These are phyloP conservation scores for Eurosta solidaginis DNA, from an alignment of 1,140 invertebrate genomes.

Conservation along the genomic window DNA sequence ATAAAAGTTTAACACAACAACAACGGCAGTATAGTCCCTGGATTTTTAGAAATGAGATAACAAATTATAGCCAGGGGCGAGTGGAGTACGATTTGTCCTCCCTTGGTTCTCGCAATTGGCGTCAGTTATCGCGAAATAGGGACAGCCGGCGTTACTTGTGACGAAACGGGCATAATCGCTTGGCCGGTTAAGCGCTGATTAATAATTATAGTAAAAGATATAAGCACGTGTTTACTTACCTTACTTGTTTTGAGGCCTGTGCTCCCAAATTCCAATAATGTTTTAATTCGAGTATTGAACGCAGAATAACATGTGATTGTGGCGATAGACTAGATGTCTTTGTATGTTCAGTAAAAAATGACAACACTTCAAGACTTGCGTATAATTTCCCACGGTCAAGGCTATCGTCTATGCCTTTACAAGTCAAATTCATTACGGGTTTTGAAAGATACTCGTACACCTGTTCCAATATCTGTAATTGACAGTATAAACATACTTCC, in stretches of 20 bases:
- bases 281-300: slow-evolving; percentile 52
- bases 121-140: no score
- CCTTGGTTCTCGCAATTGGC: no score
- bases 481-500: slow-evolving; percentile 77
- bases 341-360: slow-evolving; percentile 66
- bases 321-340: slow-evolving; percentile 65
- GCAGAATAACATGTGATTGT: slow-evolving; percentile 44
- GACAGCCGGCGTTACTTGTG: no score
- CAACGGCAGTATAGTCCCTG: no score
- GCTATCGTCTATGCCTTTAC: slow-evolving; percentile 68
- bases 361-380: slow-evolving; percentile 71
- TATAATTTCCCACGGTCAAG: slow-evolving; percentile 71
- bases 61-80: no score
- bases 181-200: no score
- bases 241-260: slow-evolving; percentile 64
- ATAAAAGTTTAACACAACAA: no score
- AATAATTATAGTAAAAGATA: neutral
- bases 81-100: no score
- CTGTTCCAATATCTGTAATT: slow-evolving; percentile 75
- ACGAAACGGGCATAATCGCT: no score
- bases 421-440: slow-evolving; percentile 61
- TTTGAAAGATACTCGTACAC: slow-evolving; percentile 72
- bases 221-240: slow-evolving; percentile 43
- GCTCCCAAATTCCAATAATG: slow-evolving; percentile 78
- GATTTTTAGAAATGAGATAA: no score